Conservation (phyloP, 2,113 vertebrate species). For the Chascanopsetta lugubris region DNA sequence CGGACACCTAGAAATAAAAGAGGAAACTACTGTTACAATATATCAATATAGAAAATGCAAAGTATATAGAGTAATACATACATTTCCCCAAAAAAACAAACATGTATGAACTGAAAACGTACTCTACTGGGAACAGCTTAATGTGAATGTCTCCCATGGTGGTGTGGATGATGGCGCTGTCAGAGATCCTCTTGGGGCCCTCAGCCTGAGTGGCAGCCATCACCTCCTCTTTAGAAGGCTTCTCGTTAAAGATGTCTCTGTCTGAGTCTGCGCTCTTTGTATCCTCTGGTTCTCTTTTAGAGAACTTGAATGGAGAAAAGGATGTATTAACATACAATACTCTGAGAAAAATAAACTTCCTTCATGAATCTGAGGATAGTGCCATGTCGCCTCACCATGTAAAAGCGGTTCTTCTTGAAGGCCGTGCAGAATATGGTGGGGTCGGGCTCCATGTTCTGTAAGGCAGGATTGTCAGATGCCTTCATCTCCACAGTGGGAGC, state of each 20-base stretch:
- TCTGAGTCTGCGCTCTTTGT: constrained; percentile 98
- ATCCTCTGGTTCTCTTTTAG: constrained; percentile 96
- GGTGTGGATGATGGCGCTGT: constrained; percentile 97
- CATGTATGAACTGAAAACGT: constrained; percentile 53
- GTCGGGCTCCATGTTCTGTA: constrained; percentile 89
- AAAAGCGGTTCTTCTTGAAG: constrained; percentile 99
- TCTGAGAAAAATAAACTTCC: background rate
- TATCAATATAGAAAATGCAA: too few species aligned
- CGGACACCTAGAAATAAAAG: constrained; percentile 84
- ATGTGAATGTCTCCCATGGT: constrained; percentile 98
- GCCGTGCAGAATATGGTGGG: constrained; percentile 95
- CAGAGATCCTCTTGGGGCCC: constrained; percentile 96
- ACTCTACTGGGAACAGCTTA: constrained; percentile 99
- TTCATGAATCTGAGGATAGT: background rate
- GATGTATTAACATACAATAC: background rate
- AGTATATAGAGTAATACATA: too few species aligned
- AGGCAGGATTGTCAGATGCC: constrained; percentile 95
- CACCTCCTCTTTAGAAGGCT: constrained; percentile 98
- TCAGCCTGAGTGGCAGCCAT: constrained; percentile 99
- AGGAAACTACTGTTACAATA: background rate
- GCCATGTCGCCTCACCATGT: constrained; percentile 85
- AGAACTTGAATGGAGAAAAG: constrained; percentile 84
- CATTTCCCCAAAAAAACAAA: background rate
- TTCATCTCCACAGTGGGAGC: constrained; percentile 98
- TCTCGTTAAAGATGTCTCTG: constrained; percentile 98